Conservation (phyloP, 2,113 vertebrate genomes). For the Tenebrosternarchus preto region DNA sequence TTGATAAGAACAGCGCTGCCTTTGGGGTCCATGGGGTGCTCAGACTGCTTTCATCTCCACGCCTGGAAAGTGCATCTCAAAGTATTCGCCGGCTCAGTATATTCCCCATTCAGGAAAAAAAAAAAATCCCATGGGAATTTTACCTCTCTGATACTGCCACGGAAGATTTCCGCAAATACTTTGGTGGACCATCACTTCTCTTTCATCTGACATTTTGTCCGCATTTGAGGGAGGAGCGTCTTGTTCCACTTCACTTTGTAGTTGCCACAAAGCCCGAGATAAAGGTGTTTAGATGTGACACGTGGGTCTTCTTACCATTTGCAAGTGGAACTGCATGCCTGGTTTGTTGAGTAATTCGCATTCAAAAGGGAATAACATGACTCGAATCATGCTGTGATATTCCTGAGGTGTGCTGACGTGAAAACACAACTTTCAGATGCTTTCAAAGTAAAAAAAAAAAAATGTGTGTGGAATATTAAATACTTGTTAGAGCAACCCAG, state of each 20-base stretch:
- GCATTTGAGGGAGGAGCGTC: neutral
- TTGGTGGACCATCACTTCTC: constrained; percentile 28
- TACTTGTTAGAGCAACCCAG: neutral
- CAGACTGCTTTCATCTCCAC: constrained; percentile 30
- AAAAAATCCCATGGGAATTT: constrained; percentile 15
- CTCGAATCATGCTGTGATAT: constrained; percentile 28
- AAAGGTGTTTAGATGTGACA: constrained; percentile 16
- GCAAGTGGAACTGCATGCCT: constrained; percentile 40
- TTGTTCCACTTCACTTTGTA: constrained; percentile 25
- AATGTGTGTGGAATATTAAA: neutral
- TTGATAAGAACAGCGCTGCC: constrained; percentile 30
- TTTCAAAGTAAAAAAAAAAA: neutral
- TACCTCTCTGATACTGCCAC: constrained; percentile 35
- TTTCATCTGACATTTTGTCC: constrained; percentile 28
- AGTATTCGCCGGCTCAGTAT: neutral
- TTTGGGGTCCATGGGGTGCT: neutral
- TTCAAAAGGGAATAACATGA: constrained; percentile 32
- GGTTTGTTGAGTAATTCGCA: constrained; percentile 28
- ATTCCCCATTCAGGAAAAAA: neutral
- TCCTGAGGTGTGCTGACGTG: constrained; percentile 1
- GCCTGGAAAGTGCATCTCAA: constrained; percentile 6
- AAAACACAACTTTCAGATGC: constrained; percentile 10
- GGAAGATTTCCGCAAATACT: constrained; percentile 22
- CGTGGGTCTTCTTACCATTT: constrained; percentile 1
- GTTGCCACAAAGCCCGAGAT: constrained; percentile 38